A percentile compares a stretch with the other conserved stretches of the same genome.
Evolutionary conservation across 2,888 invertebrate genomes (phyloP).

Genomic region (Crocallis elinguaria): DNA sequence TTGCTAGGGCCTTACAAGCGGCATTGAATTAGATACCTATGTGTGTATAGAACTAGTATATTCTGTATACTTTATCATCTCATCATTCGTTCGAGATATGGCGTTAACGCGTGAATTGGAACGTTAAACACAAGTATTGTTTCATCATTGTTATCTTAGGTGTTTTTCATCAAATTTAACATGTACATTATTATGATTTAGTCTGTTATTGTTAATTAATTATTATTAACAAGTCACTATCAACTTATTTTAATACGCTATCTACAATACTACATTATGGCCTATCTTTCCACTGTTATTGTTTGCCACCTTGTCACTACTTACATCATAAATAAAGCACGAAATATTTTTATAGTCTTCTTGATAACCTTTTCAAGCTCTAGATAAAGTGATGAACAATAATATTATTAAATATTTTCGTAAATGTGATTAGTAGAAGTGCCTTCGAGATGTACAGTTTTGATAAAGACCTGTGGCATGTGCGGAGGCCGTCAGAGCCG

Average conservation of each 20-base stretch:
- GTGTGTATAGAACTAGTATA: too few species aligned
- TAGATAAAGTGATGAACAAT: slow-evolving; percentile 20
- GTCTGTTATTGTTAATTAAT: too few species aligned
- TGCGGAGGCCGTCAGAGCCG: slow-evolving; percentile 58
- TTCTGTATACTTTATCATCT: background rate
- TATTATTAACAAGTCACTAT: slow-evolving; percentile 19
- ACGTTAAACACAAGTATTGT: background rate
- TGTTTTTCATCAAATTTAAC: too few species aligned
- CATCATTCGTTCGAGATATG: background rate
- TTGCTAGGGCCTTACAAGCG: slow-evolving; percentile 7
- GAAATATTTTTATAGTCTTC: slow-evolving; percentile 13
- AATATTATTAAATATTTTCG: background rate
- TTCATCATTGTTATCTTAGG: slow-evolving; percentile 1
- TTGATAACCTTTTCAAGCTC: slow-evolving; percentile 25
- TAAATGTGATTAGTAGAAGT: slow-evolving; percentile 16
- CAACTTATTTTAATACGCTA: background rate
- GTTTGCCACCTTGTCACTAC: slow-evolving; percentile 25
- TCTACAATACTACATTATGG: background rate
- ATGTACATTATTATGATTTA: too few species aligned
- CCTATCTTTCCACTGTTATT: slow-evolving; percentile 12
- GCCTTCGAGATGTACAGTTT: slow-evolving; percentile 71
- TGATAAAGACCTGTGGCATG: slow-evolving; percentile 80
- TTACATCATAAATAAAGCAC: slow-evolving; percentile 19
- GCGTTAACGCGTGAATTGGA: background rate
- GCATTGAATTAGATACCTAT: too few species aligned